Percentiles rank a stretch among this genome's conserved stretches.
These are phyloP conservation scores for Esox masquinongy DNA, from an alignment of 2,797 vertebrate species.

Conservation along the genomic window DNA sequence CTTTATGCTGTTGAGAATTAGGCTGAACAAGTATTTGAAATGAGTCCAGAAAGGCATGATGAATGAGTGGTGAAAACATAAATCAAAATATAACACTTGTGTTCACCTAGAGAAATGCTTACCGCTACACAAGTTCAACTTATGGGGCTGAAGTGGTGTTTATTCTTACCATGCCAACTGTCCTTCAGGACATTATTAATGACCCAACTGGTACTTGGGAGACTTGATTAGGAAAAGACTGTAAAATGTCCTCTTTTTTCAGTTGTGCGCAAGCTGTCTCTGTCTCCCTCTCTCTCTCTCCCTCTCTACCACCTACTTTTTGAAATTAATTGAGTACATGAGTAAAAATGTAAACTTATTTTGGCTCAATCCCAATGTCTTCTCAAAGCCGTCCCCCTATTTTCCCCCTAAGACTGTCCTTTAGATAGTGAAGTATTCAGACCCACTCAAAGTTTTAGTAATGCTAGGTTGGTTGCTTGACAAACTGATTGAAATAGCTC, in stretches of 20 bases:
- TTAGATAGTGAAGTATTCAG: too few relatives aligned
- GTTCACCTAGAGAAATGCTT: constrained; percentile 35
- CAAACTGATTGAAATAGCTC: too few relatives aligned
- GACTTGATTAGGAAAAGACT: constrained; percentile 28
- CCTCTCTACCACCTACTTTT: not conserved
- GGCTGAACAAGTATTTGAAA: constrained; percentile 34
- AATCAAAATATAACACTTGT: constrained; percentile 20
- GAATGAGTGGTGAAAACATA: constrained; percentile 40
- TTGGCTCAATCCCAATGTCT: too few relatives aligned
- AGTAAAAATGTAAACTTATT: too few relatives aligned
- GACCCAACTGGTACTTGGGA: constrained; percentile 33
- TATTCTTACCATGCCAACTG: constrained; percentile 38
- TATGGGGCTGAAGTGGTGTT: constrained; percentile 28
- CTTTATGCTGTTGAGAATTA: constrained; percentile 21
- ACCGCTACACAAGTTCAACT: constrained; percentile 23
- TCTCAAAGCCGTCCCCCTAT: too few relatives aligned
- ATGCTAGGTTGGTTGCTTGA: too few relatives aligned
- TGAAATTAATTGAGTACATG: too few relatives aligned
- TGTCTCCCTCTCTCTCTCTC: not conserved
- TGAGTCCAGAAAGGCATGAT: constrained; percentile 31
- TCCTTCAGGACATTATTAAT: constrained; percentile 51
- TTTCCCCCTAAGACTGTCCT: too few relatives aligned
- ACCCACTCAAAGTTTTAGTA: too few relatives aligned
- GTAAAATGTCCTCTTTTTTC: not conserved
- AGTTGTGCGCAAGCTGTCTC: not conserved